Evolutionary conservation across 30 jellyfish, hydroid and myxozoan genomes (phyloP), one percentile per base, ranked within the genome.

Genomic region (Phacellophora camtschatica): DNA sequence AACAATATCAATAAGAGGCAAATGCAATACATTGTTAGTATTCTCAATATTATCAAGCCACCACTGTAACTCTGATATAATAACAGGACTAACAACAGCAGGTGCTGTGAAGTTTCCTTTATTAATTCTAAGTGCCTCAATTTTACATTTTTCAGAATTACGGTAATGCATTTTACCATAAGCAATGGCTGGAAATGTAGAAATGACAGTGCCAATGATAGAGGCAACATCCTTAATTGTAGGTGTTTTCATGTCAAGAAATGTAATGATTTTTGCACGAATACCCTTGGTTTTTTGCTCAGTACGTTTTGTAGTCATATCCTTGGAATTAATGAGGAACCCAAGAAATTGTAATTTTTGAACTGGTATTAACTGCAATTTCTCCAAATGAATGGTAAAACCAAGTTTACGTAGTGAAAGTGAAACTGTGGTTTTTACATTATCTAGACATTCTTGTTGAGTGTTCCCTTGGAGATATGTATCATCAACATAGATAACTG

Each of bases 131-230:
- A 65, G 32, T 7, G 54, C 71, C 45, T 70, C 30, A 12, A 34
- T 27, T 32, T 71, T 71, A 29, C 29, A 27, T 49, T 31, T 48
- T 53, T 71, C 85, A 16, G 55, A 23, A 22, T 49, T 49, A 25
- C 74, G 66, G 31, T 71, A 71, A 34, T 71, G 73, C 73, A 71
- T 3, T 46, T 45, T 45, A 28, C 85, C 85, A 71, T 46, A 27
- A 45, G 71, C 59, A 22, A 71, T 35, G 23, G 73, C 85, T n/a
- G 85, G 85, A 48, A 71, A 71, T 6, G 73, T 27, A 37, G 71
- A 49, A 8, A 71, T 48, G 6, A 53, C 35, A 48, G 74, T 35
- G 6, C 82, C 82, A 16, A 67, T 67, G 43, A 67, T 24, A 5
- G 82, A 67, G 66, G 82, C 82, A 11, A 67, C 39, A 67, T 37